Evolutionary conservation across 2,888 invertebrate genomes (phyloP).

Genomic region (Caenorhabditis imperialis): DNA sequence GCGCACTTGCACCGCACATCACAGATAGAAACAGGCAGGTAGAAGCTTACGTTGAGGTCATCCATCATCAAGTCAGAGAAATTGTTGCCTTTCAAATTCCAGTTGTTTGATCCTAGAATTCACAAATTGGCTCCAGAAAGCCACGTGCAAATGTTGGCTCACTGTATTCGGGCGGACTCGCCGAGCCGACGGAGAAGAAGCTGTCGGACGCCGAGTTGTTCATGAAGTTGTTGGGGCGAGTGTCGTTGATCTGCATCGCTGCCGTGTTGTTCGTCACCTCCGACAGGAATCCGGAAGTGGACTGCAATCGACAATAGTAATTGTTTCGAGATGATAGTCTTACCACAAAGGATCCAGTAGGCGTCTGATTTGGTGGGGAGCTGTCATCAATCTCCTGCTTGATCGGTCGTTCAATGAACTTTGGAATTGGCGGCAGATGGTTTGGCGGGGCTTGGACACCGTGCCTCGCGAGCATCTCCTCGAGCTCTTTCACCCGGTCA

Average conservation of each 20-base stretch:
- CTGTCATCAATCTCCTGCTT: constrained; percentile 77
- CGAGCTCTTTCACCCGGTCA: constrained; percentile 74
- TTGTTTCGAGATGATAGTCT: constrained; percentile 12
- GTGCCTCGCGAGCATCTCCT: constrained; percentile 72
- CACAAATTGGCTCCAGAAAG: constrained; percentile 47
- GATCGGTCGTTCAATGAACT: constrained; percentile 66
- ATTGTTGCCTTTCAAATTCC: constrained; percentile 51
- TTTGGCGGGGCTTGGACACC: constrained; percentile 73
- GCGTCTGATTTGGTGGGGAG: constrained; percentile 72
- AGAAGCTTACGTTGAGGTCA: constrained; percentile 61
- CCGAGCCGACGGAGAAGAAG: constrained; percentile 66
- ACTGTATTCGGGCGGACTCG: constrained; percentile 68
- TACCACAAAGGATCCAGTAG: constrained; percentile 70
- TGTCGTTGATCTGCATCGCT: constrained; percentile 73
- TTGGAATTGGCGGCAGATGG: constrained; percentile 62
- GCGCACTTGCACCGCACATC: not conserved
- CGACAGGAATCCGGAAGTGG: constrained; percentile 71
- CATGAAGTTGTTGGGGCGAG: constrained; percentile 36
- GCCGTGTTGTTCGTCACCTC: constrained; percentile 76
- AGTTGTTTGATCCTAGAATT: constrained; percentile 42
- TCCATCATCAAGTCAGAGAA: constrained; percentile 75
- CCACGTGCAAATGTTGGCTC: constrained; percentile 47
- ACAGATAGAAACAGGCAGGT: not conserved
- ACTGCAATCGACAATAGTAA: constrained; percentile 25
- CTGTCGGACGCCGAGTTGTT: constrained; percentile 60